Base-by-base conservation (phyloP, 2,888 invertebrate genomes). In the Erebia ligea region DNA sequence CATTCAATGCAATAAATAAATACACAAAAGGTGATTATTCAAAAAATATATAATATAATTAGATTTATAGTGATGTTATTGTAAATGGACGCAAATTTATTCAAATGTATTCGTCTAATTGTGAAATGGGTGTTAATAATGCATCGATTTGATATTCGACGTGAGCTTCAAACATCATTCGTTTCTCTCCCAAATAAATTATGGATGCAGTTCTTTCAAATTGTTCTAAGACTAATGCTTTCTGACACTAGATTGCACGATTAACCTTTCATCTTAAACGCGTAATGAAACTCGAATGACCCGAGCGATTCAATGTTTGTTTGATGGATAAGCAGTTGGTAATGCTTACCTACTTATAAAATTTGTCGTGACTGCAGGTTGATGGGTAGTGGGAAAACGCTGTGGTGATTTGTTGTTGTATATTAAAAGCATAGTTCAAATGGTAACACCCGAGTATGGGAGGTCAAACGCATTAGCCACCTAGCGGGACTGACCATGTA, bases 401-500 rank as follows among this genome's bases (percentile, higher is more conserved):
- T 84, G 75, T 84, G 85, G 87, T 90, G 89, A 92, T 92, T 90
- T 88, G 91, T 91, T 85, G 84, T 78, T 83, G 80, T 85, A 85
- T 88, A 89, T 91, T 90, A 90, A 82, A 89, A 90, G 88, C 89
- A 85, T 84, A 86, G 91, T 89, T 91, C 90, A 90, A 88, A 86
- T 77, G 86, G 86, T 91, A 90, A 89, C 90, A 89, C 87, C 84
- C 84, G 86, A 82, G 79, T 84, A 88, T 86, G 86, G 79, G 86
- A 80, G 92, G 92, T 92, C 92, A 91, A 90, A 90, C 82, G 83
- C 92, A 92, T 92, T 92, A 92, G 91, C 90, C 91, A 91, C 91
- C 90, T 90, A 91, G 89, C 87, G 90, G 87, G 88, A 81, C 82
- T 82, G 88, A 86, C 82, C 83, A 85, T 86, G 86, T 85, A 74